Conservation (phyloP, 2,797 vertebrate species). For the Austrolebias charrua region DNA sequence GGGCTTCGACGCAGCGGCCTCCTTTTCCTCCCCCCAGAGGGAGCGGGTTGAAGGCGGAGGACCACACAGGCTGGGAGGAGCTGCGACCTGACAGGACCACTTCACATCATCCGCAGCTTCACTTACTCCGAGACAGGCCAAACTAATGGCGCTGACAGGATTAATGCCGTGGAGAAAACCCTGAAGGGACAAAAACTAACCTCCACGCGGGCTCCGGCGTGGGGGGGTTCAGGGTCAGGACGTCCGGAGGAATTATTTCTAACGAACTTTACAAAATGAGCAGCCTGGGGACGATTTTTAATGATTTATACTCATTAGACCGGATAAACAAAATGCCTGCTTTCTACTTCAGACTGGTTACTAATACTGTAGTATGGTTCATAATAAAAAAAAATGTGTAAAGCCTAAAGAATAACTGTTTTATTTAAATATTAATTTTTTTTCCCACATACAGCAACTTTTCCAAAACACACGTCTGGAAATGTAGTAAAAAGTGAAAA, state of each 20-base stretch:
- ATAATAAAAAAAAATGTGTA: too few species aligned
- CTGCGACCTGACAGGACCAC: constrained; percentile 30
- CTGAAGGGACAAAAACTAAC: constrained; percentile 45
- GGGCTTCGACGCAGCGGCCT: too few species aligned
- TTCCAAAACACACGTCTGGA: not conserved
- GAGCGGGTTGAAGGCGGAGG: constrained; percentile 27
- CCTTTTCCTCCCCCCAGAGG: too few species aligned
- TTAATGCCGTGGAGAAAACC: constrained; percentile 42
- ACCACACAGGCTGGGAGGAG: constrained; percentile 53
- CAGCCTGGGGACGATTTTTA: not conserved
- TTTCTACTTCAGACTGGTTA: too few species aligned
- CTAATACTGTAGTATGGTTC: too few species aligned
- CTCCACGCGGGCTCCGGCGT: constrained; percentile 30
- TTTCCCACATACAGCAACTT: not conserved
- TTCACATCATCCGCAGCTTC: constrained; percentile 38
- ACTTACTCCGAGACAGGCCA: constrained; percentile 46
- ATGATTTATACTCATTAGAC: constrained; percentile 7
- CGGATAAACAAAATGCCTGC: not conserved
- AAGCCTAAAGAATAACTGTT: too few species aligned
- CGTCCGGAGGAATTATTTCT: constrained; percentile 48
- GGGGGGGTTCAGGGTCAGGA: constrained; percentile 31
- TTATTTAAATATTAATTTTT: not conserved
- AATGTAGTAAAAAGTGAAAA: not conserved
- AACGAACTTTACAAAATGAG: constrained; percentile 57
- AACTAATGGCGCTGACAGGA: constrained; percentile 49